phyloP scores from a whole-genome alignment of 2,797 vertebrate genomes.

The Sternarchorhynchus goeldii region DNA sequence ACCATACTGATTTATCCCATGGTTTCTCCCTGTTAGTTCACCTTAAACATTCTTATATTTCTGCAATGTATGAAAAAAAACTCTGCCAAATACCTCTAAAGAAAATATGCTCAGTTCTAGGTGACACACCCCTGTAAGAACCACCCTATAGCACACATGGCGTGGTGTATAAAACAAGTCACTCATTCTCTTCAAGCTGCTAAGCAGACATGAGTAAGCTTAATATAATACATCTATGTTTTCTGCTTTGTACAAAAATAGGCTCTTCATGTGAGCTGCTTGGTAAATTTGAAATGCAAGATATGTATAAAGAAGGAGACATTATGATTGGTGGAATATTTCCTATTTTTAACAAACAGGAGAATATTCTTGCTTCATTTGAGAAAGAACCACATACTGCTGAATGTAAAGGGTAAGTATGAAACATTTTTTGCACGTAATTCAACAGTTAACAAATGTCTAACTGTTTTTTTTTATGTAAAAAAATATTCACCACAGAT shows the following conservation, averaged over 20 bases:
- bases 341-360: conserved; percentile 74
- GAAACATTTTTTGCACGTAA: neutral
- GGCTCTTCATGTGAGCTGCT: conserved; percentile 63
- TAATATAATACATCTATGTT: conserved; percentile 14
- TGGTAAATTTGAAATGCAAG: conserved; percentile 65
- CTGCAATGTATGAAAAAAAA: neutral
- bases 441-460: neutral
- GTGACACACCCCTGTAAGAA: conserved; percentile 19
- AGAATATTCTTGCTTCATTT: conserved; percentile 58
- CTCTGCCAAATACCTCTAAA: neutral
- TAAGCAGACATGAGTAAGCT: conserved; percentile 35
- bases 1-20: no score
- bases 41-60: neutral
- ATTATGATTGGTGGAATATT: conserved; percentile 79
- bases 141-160: neutral
- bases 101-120: neutral
- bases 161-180: conserved; percentile 34
- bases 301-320: conserved; percentile 69
- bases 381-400: conserved; percentile 57
- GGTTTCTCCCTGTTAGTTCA: no score
- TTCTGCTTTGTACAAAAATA: conserved; percentile 53
- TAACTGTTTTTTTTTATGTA: neutral
- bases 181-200: neutral
- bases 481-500: conserved; percentile 57
- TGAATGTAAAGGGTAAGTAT: conserved; percentile 70